Evolutionary conservation across 23 tunicate genomes (phyloP).

Genomic region (Halocynthia aurantium): DNA sequence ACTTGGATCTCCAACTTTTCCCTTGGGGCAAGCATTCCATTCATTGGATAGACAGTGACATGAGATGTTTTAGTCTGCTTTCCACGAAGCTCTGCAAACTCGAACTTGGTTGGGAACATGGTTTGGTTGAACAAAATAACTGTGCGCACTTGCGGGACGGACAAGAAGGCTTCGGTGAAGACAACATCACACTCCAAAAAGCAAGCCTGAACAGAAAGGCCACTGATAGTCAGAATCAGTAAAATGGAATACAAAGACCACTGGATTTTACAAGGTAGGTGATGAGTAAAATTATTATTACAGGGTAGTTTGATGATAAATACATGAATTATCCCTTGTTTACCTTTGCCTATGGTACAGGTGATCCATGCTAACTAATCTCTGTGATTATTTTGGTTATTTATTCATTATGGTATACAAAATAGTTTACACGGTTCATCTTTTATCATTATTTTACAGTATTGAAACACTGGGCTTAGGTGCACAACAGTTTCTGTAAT

Average conservation of each 20-base stretch:
- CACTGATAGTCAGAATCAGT: too few species aligned
- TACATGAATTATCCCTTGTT: too few species aligned
- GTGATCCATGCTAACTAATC: too few species aligned
- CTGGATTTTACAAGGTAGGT: too few species aligned
- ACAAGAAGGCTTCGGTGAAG: constrained; percentile 44
- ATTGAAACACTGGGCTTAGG: not conserved
- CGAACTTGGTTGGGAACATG: constrained; percentile 51
- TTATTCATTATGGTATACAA: not conserved
- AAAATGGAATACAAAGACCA: too few species aligned
- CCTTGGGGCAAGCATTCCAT: constrained; percentile 57
- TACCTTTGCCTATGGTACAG: too few species aligned
- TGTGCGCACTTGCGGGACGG: constrained; percentile 34
- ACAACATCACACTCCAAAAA: constrained; percentile 59
- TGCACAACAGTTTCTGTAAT: constrained; percentile 1
- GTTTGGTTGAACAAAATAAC: constrained; percentile 72
- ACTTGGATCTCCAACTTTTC: constrained; percentile 63
- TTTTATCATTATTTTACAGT: not conserved
- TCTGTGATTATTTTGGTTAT: too few species aligned
- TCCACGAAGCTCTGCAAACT: constrained; percentile 30
- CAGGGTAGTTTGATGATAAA: too few species aligned
- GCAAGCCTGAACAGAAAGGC: constrained; percentile 33
- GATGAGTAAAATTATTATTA: too few species aligned
- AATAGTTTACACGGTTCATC: not conserved
- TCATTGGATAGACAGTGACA: constrained; percentile 28
- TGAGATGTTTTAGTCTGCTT: constrained; percentile 45